These are phyloP conservation scores for Anthrax anthrax DNA, from an alignment of 2,888 invertebrate species.

Conservation along the genomic window DNA sequence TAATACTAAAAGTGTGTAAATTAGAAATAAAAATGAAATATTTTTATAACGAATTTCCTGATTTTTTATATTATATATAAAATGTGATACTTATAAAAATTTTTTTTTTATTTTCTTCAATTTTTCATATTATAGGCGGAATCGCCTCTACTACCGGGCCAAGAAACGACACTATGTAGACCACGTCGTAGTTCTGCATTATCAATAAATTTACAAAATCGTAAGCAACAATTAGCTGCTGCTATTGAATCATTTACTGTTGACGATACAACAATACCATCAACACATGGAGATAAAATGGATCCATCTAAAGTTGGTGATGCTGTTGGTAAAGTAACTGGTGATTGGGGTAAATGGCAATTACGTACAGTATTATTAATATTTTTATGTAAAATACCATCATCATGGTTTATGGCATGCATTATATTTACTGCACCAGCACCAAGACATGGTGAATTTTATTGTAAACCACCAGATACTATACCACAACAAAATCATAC, in stretches of 20 bases:
- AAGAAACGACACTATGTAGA: constrained; percentile 4
- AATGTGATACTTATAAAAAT: too few species aligned
- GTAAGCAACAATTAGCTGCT: constrained; percentile 6
- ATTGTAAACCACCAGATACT: constrained; percentile 32
- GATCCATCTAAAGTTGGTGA: constrained; percentile 13
- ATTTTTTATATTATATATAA: too few species aligned
- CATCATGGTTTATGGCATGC: constrained; percentile 39
- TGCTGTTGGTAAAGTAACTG: constrained; percentile 34
- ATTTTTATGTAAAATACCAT: constrained; percentile 35
- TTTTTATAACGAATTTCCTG: too few species aligned
- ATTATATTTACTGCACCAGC: constrained; percentile 37
- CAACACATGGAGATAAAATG: neutral
- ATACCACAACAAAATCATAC: constrained; percentile 26
- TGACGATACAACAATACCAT: neutral
- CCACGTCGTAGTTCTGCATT: neutral
- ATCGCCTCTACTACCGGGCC: constrained; percentile 10
- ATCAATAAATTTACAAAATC: neutral
- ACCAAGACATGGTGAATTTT: constrained; percentile 34
- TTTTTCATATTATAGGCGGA: constrained; percentile 5
- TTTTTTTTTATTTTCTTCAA: neutral
- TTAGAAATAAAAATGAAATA: too few species aligned
- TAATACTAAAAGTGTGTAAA: too few species aligned
- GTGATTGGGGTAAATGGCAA: constrained; percentile 37
- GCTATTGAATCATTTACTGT: constrained; percentile 4
- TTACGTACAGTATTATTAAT: constrained; percentile 33